Base-by-base conservation (phyloP, 2,797 vertebrate species). In the Macrochelys suwanniensis region DNA sequence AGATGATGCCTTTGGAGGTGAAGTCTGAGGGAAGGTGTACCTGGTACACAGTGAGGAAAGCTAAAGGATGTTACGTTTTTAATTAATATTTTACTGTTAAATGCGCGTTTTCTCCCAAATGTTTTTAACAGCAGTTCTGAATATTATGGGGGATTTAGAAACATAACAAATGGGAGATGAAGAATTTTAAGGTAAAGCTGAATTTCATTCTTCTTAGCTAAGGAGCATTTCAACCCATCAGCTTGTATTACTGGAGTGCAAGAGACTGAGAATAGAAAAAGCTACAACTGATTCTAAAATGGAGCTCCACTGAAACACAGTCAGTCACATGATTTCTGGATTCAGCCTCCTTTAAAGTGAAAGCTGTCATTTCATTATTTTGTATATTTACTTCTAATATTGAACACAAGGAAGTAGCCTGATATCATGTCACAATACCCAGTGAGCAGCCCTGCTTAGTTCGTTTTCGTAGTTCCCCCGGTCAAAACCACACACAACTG, bases 141-240 rank as follows among this genome's bases (percentile, higher is more conserved):
- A 49, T 88, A 54, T 9, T 23, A 79, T 2, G 5, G 28, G 85
- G 1, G 0, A 50, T 45, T 80, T 85, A 85, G 1, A 31, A 50
- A 91, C 9, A 7, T 1, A 92, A 37, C 79, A 74, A 80, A 93
- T 61, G 4, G 79, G 2, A 59, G 25, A 85, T 31, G 7, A 9
- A 82, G 84, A 0, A 82, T 12, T 37, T 31, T 17, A 78, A 37
- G 37, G 4, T 54, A 42, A 50, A 59, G 7, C 1, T 42, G 85
- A 15, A 84, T 23, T 71, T 76, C 33, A 2, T 11, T 26, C 57
- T 74, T 76, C 25, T 25, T 4, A 28, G 33, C 10, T 2, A 54
- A 95, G 80, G n/a, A 88, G 7, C 84, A 92, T 71, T 92, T 21
- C 50, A 88, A 89, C 77, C 9, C 16, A 84, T 42, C 45, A 90